These are phyloP conservation scores for Eretmochelys imbricata DNA, from an alignment of 2,113 vertebrate species.

Conservation along the genomic window DNA sequence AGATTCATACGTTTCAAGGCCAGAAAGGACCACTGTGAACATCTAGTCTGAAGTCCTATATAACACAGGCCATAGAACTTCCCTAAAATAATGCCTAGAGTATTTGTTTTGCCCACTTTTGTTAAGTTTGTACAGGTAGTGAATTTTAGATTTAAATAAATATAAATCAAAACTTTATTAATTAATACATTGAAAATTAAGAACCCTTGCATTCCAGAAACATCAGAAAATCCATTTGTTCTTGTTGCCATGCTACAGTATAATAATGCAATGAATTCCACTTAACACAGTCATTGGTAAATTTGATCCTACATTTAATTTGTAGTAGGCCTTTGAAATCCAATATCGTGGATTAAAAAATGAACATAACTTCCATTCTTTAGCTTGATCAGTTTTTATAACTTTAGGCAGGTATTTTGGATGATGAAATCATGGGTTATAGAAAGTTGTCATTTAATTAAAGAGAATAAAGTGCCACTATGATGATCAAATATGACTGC, in stretches of 20 bases:
- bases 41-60: not conserved
- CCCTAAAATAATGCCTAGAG: not conserved
- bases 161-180: not conserved
- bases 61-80: not conserved
- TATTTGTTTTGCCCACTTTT: not conserved
- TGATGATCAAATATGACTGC: not conserved
- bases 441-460: constrained; percentile 10
- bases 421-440: not conserved
- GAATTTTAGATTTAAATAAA: not conserved
- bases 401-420: not conserved
- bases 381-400: constrained; percentile 20
- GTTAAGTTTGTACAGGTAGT: not conserved
- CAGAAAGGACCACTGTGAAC: not conserved
- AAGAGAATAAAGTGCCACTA: not conserved
- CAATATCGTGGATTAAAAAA: not conserved
- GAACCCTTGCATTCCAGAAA: not conserved
- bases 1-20: not conserved
- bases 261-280: not conserved
- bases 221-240: not conserved
- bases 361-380: not conserved
- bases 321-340: not conserved
- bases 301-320: not conserved
- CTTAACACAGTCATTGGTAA: not conserved
- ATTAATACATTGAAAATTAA: constrained; percentile 1
- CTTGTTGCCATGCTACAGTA: not conserved